phyloP scores from a whole-genome alignment of 2,888 invertebrate species.

The Seladonia tumulorum region DNA sequence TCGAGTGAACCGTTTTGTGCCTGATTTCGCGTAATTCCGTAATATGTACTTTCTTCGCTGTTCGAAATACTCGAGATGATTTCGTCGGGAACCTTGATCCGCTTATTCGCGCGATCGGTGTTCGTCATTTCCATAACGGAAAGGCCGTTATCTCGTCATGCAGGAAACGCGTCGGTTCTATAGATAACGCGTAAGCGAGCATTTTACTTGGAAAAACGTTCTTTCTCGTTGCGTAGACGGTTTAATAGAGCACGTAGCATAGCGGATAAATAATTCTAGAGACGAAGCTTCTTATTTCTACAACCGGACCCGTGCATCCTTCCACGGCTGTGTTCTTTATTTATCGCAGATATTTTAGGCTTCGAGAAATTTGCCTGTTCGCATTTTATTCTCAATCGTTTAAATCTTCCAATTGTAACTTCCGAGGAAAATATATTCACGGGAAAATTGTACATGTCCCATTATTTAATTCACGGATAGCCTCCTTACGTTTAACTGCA shows the following conservation, averaged over 20 bases:
- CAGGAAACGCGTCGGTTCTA: conserved; percentile 17
- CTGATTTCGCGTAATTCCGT: too few relatives aligned
- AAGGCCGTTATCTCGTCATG: conserved; percentile 23
- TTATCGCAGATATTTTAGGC: neutral
- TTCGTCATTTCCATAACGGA: conserved; percentile 32
- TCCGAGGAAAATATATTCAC: neutral
- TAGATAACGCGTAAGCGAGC: conserved; percentile 36
- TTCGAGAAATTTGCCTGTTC: neutral
- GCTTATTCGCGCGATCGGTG: neutral
- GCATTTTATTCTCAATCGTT: neutral
- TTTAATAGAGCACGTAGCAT: neutral
- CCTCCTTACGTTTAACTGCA: neutral
- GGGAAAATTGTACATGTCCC: neutral
- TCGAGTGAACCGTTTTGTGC: too few relatives aligned
- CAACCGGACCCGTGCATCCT: too few relatives aligned
- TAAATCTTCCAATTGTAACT: neutral
- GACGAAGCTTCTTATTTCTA: neutral
- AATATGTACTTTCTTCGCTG: too few relatives aligned
- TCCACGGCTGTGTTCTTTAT: neutral
- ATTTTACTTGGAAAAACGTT: conserved; percentile 36
- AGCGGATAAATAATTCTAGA: neutral
- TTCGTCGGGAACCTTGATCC: neutral
- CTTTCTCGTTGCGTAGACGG: too few relatives aligned
- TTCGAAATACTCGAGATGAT: neutral
- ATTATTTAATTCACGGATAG: neutral